Evolutionary conservation across 2,797 vertebrate genomes (phyloP).

Genomic region (Peromyscus eremicus): DNA sequence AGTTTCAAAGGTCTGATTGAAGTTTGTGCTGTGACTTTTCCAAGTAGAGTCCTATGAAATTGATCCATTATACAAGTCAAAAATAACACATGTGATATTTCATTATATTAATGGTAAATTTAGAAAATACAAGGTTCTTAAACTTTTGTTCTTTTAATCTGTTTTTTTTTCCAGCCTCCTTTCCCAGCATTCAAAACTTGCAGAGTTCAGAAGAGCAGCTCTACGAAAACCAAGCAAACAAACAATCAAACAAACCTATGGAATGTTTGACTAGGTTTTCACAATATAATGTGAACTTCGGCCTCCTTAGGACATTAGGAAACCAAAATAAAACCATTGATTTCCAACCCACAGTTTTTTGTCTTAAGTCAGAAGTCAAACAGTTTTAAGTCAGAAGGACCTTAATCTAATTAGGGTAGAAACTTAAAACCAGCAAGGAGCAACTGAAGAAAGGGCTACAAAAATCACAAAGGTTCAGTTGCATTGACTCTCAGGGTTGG

Average conservation of each 20-base stretch:
- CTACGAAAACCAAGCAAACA: not conserved
- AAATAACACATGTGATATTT: not conserved
- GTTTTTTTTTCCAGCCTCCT: not conserved
- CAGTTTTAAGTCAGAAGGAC: not conserved
- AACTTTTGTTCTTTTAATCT: not conserved
- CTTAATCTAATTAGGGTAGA: not conserved
- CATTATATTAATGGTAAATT: not conserved
- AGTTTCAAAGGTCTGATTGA: not conserved
- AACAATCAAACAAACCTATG: not conserved
- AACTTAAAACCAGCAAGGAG: not conserved
- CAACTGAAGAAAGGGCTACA: not conserved
- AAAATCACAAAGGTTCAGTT: not conserved
- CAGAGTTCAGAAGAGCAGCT: not conserved
- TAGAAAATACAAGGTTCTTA: not conserved
- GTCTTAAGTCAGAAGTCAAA: not conserved
- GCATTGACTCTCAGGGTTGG: accelerated
- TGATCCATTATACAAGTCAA: not conserved
- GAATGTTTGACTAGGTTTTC: not conserved
- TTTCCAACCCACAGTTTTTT: not conserved
- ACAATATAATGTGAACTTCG: not conserved
- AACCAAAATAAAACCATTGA: not conserved
- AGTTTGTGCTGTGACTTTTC: not conserved
- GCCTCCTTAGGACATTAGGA: not conserved
- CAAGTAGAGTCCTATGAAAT: not conserved
- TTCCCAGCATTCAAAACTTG: not conserved